A percentile compares a stretch with the other conserved stretches of the same genome.
Evolutionary conservation across 2,888 invertebrate genomes (phyloP).

Genomic region (Autographa gamma): DNA sequence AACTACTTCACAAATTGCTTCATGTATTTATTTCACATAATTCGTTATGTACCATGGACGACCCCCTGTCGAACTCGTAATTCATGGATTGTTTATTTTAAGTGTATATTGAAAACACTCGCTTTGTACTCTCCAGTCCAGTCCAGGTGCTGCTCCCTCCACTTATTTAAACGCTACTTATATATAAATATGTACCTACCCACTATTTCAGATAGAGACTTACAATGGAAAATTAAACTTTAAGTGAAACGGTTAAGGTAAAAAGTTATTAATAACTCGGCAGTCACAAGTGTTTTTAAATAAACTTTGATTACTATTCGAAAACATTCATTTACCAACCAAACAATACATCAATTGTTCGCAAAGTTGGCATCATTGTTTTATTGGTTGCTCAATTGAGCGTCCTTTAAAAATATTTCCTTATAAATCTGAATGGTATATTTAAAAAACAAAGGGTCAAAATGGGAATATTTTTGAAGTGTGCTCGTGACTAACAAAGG

Average conservation of each 20-base stretch:
- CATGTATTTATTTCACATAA: background rate
- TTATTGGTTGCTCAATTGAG: slow-evolving; percentile 76
- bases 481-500: slow-evolving; percentile 77
- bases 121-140: slow-evolving; percentile 45
- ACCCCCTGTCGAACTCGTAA: slow-evolving; percentile 21
- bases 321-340: slow-evolving; percentile 46
- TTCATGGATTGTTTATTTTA: slow-evolving; percentile 52
- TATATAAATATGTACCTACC: slow-evolving; percentile 57
- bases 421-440: slow-evolving; percentile 36
- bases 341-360: slow-evolving; percentile 32
- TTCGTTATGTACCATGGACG: background rate
- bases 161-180: slow-evolving; percentile 61
- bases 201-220: slow-evolving; percentile 45
- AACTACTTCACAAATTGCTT: too few relatives aligned
- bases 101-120: slow-evolving; percentile 45
- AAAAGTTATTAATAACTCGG: background rate
- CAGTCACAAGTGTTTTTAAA: slow-evolving; percentile 14
- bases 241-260: background rate
- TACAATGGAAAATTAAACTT: slow-evolving; percentile 33
- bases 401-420: slow-evolving; percentile 53
- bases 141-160: slow-evolving; percentile 65
- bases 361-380: slow-evolving; percentile 50
- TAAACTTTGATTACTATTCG: slow-evolving; percentile 51
- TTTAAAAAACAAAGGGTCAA: slow-evolving; percentile 47
- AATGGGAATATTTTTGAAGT: slow-evolving; percentile 64